Evolutionary conservation across 2,797 vertebrate species (phyloP), one percentile per base, ranked within the genome.

Genomic region (Okamejei kenojei): DNA sequence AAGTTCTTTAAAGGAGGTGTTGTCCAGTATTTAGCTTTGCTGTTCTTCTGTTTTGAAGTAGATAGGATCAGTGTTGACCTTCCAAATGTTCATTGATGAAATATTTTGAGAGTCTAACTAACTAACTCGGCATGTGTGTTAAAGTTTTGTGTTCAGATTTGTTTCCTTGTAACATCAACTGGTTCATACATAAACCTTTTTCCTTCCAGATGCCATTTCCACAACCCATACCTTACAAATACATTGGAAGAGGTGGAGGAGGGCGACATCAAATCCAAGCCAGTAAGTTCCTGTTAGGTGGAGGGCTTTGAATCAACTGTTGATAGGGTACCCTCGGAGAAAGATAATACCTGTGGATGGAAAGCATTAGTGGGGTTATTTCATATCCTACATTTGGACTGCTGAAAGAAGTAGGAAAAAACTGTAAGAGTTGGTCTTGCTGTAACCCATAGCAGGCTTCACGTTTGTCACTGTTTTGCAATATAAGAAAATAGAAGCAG

Each of bases 221-320:
- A 92, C 73, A 92, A 92, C 45, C 90, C 90, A 2, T 92, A 92
- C 71, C 68, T 76, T 76, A 19, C 38, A 58, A 92, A 76, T 13
- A 54, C 6, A 54, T 54, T 3, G 45, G 1, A 54, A 1, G 90
- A 92, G 23, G 71, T 11, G 71, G 90, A 76, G 23, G 71, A 92
- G 23, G 71, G 76, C 23, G 71, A 92, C 10, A 15, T 6, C 26
- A 76, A 74, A 29, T 71, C 38, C 90, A 73, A 54, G 71, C 71
- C 45, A 45, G 90, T 92, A 76, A 74, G 73, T 92, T 74, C 17
- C 9, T 29, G 8, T 74, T 80, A 21, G 73, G 6, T 11, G 21
- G 38, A 45, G 38, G 38, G 38, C 26, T 92, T 71, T 76, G 90
- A 58, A 76, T 23, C 7, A 35, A 1, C 9, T n/a, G 23, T 74